These are phyloP conservation scores for Equus quagga DNA, from an alignment of 2,113 vertebrate species.

Conservation along the genomic window DNA sequence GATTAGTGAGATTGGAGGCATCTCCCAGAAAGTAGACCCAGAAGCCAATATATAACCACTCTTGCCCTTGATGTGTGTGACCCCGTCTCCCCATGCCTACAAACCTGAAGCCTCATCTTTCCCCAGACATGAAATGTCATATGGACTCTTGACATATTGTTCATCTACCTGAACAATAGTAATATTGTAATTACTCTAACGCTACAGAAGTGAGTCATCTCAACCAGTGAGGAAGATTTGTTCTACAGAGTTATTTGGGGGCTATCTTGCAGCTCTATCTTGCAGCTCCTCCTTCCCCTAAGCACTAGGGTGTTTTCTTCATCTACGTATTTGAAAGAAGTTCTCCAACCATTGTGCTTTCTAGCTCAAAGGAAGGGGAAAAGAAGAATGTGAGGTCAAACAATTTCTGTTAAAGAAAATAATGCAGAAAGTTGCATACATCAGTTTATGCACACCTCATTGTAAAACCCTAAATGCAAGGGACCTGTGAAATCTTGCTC, in stretches of 20 bases:
- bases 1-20: neutral
- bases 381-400: neutral
- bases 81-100: neutral
- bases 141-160: fast-evolving
- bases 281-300: neutral
- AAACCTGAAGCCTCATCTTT: neutral
- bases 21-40: neutral
- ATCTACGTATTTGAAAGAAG: neutral
- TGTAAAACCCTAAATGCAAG: neutral
- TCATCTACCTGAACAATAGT: neutral
- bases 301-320: neutral
- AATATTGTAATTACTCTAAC: neutral
- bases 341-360: neutral
- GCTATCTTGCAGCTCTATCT: neutral
- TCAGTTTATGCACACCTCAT: neutral
- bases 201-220: neutral
- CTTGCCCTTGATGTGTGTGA: too few species aligned
- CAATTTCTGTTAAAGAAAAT: neutral
- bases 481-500: neutral
- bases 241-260: neutral
- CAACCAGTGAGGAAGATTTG: neutral
- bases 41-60: neutral
- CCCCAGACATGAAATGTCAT: neutral
- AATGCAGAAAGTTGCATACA: neutral
- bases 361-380: neutral